Base-by-base conservation (phyloP, 1,140 invertebrate species). In the Tetramorium simillimum region DNA sequence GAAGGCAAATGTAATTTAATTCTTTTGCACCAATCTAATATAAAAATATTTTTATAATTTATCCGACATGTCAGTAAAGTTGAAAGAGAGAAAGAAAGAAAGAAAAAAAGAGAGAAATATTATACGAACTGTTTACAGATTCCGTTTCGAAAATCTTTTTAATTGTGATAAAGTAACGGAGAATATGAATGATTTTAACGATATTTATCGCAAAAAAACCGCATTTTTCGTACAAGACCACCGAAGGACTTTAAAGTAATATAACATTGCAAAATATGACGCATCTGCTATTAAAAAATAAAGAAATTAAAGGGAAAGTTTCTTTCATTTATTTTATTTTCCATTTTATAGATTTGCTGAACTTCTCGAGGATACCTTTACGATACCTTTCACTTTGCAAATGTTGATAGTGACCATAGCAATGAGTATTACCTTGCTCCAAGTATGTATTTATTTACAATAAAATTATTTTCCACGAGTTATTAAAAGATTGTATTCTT, bases 321-420 rank as follows among this genome's bases (percentile, higher is more conserved):
- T 9, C 51, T 46, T 60, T 18, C 4, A n/a, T 5, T 85, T 53
- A 40, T 40, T 40, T 63, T 10, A 40, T 60, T 58, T 73, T 5
- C 16, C 37, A 10, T 24, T 81, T 80, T 0, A 21, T 21, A 86
- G 85, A 0, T 58, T 58, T 3, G 85, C n/a, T 3, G 12, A 86
- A 86, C 62, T 69, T 80, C 7, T 86, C 16, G 85, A 86, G 37
- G 3, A 46, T 37, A 58, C 6, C 14, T 86, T 80, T 10, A 49
- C 14, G 3, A 18, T 81, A 37, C 53, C 76, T 33, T 69, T 81
- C 21, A 49, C 43, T 0, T 0, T 58, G 2, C 76, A 86, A 81
- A 33, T 80, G 2, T 33, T 33, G 1, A 21, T 69, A 10, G 21
- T 9, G 37, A 62, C 46, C 4, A 1, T 67, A 21, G 37, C 4